These are phyloP conservation scores for Andricus grossulariae DNA, from an alignment of 1,140 invertebrate species.

Conservation along the genomic window DNA sequence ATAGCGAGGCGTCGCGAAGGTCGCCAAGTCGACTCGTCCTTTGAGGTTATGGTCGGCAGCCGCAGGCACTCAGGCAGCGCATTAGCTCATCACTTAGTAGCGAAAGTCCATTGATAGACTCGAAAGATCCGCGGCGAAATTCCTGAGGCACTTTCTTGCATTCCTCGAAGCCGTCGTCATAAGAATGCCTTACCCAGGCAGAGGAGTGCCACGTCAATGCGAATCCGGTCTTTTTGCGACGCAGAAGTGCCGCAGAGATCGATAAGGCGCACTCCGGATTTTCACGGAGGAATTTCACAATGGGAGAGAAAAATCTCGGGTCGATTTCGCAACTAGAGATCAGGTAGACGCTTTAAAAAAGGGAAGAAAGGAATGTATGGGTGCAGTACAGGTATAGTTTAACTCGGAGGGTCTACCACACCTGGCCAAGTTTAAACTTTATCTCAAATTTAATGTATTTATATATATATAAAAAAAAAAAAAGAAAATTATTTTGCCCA, in stretches of 20 bases:
- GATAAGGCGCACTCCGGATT: conserved; percentile 45
- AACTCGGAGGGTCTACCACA: conserved; percentile 32
- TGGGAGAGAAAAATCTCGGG: background rate
- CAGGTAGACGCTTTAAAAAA: background rate
- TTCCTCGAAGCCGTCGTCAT: conserved; percentile 36
- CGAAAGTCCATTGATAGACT: background rate
- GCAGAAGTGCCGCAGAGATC: conserved; percentile 58
- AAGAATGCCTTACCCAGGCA: background rate
- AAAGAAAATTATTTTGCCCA: conserved; percentile 33
- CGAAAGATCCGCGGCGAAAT: background rate
- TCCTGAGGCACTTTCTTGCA: conserved; percentile 5
- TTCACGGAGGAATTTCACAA: background rate
- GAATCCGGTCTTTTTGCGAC: conserved; percentile 54
- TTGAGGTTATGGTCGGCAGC: conserved; percentile 58
- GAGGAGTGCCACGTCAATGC: conserved; percentile 47
- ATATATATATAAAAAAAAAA: too few relatives aligned
- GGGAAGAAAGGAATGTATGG: background rate
- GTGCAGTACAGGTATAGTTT: conserved; percentile 15
- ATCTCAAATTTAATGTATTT: conserved; percentile 70
- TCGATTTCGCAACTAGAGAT: background rate
- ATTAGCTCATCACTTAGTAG: background rate
- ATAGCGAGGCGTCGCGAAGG: conserved; percentile 29
- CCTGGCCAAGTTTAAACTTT: conserved; percentile 68
- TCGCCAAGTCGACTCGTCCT: conserved; percentile 38
- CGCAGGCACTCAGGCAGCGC: conserved; percentile 17